Base-by-base conservation (phyloP, 2,113 vertebrate genomes). In the Crotalus viridis region DNA sequence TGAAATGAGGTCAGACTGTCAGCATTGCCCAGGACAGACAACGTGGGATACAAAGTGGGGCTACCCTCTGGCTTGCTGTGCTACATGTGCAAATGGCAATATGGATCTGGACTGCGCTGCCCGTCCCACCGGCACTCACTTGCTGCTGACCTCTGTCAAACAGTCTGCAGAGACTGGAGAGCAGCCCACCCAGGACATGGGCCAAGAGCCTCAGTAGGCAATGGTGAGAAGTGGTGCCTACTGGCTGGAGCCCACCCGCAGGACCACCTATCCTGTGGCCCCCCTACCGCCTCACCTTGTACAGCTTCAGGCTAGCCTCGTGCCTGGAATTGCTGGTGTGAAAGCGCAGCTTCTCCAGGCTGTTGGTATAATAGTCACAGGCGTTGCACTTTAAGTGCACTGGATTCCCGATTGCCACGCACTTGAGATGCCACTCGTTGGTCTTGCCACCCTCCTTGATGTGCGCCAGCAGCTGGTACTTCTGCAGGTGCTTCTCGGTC, bases 291-390 rank as follows among this genome's bases (percentile, higher is more conserved):
- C 98, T 98, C 96, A 99, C 99, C 99, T 99, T 99, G 95, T 99
- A 99, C 81, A 99, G 95, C 97, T 99, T 99, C 96, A 99, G 98
- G 98, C 99, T 99, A 95, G 99, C 99, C 97, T 99, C 99, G 0
- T 99, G 99, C 94, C 99, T 98, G 0, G 98, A 98, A 97, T 99
- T 99, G 94, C 99, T 98, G 0, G 99, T 99, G 97, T 99, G 99
- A 96, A 99, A 98, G 92, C 99, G 98, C 93, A 99, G 98, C 97
- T 99, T 99, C 97, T 99, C 99, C 96, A 99, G 96, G 95, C 99
- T 99, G 96, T 99, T 99, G 91, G 99, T 99, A 97, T 99, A 99
- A 97, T 99, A 99, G 98, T 99, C 99, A 0, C 99, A 99, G 21
- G 99, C 99, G 0, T 99, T 99, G 98, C 99, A 99, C 94, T 99